Evolutionary conservation across 1,140 invertebrate species (phyloP), one percentile per base, ranked within the genome.

Genomic region (Pseudomyrmex cubaensis): DNA sequence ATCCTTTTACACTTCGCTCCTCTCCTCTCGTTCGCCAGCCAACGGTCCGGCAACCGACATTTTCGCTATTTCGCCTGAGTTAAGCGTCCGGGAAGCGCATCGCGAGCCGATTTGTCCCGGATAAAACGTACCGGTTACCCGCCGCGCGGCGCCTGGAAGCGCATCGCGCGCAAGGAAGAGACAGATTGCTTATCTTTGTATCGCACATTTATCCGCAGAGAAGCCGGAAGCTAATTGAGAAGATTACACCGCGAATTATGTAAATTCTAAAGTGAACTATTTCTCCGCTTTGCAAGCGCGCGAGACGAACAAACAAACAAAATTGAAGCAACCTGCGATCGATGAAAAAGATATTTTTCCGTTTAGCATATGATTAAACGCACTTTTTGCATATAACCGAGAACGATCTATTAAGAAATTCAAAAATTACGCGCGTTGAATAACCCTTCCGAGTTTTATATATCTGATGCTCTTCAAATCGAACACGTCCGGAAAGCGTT

Each of bases 401-500:
- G 35, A 35, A 4, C 35, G 4, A 35, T 35, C 35, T 35, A 35
- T 35, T 35, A 35, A 35, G 35, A 35, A 25, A 25, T 25, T 2
- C 22, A 25, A 25, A 35, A 35, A 35, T 4, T 35, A 25, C 35
- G 35, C 35, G 35, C 35, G 35, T 35, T 35, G 0, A 35, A 35
- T 35, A 7, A 0, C 5, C 35, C 61, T 75, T 73, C 22, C 61
- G n/a, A 15, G 46, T 48, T 25, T 35, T 35, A 35, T 35, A 35
- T 7, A 35, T 10, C 17, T 17, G 15, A 54, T 56, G 61, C 10
- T 64, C 15, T 64, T 59, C 20, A 75, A 59, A 15, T 56, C n/a
- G 44, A 69, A 20, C 50, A 4, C 15, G 54, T 56, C 20, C 62
- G 86, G 85, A 64, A 85, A 87, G 82, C 74, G 74, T 83, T 88